Evolutionary conservation across 2,113 vertebrate genomes (phyloP).

Genomic region (Lontra canadensis): DNA sequence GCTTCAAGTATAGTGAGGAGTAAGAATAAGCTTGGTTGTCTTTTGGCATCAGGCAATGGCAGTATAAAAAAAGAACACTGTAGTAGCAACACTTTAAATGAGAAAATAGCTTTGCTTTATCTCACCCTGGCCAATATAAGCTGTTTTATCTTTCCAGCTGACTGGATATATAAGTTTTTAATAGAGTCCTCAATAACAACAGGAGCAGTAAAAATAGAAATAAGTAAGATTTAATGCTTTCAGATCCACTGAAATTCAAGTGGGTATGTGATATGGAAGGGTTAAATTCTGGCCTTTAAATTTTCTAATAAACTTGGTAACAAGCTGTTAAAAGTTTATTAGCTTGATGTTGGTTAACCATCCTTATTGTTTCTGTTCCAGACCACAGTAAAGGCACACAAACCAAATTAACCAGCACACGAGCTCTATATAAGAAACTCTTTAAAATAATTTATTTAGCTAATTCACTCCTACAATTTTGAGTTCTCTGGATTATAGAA

Average conservation of each 20-base stretch:
- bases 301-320: constrained; percentile 74
- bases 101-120: not conserved
- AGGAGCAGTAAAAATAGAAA: not conserved
- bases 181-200: not conserved
- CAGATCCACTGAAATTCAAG: constrained; percentile 34
- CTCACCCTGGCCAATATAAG: not conserved
- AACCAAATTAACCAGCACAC: constrained; percentile 61
- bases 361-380: constrained; percentile 64
- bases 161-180: constrained; percentile 13
- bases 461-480: constrained; percentile 61
- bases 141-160: not conserved
- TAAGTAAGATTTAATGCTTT: not conserved
- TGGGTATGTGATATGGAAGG: not conserved
- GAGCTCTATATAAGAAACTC: constrained; percentile 56
- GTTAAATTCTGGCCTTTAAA: constrained; percentile 61
- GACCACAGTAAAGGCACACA: constrained; percentile 65
- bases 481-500: constrained; percentile 64
- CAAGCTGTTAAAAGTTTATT: constrained; percentile 70
- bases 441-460: constrained; percentile 68
- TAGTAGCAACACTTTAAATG: not conserved
- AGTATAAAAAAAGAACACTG: not conserved
- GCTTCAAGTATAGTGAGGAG: not conserved
- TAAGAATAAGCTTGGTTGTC: not conserved
- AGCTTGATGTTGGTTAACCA: constrained; percentile 75
- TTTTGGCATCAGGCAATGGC: not conserved